Evolutionary conservation across 2,888 invertebrate species (phyloP).

Genomic region (Stenodera caucasica): DNA sequence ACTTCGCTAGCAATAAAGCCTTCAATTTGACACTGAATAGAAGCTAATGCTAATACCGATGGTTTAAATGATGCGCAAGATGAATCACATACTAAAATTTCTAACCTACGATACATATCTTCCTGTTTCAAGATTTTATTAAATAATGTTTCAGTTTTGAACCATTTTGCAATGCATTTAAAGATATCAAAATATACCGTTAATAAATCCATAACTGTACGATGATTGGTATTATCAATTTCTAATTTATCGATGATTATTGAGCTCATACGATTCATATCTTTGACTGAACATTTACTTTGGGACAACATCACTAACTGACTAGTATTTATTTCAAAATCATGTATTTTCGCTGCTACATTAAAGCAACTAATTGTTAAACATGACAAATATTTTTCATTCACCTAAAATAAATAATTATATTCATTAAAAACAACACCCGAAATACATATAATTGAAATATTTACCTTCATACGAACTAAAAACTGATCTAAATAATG

Average conservation of each 20-base stretch:
- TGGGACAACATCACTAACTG: constrained; percentile 69
- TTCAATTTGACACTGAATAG: constrained; percentile 74
- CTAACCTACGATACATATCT: constrained; percentile 60
- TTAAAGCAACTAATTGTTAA: constrained; percentile 85
- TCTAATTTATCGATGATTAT: constrained; percentile 79
- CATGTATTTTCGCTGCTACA: constrained; percentile 73
- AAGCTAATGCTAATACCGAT: constrained; percentile 75
- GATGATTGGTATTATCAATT: constrained; percentile 61
- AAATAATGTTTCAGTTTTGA: constrained; percentile 60
- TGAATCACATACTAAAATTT: constrained; percentile 75
- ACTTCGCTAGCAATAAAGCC: constrained; percentile 41
- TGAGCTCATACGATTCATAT: constrained; percentile 83
- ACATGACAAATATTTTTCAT: constrained; percentile 84
- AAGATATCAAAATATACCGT: constrained; percentile 67
- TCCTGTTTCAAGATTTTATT: constrained; percentile 54
- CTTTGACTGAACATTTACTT: constrained; percentile 82
- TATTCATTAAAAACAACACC: constrained; percentile 8
- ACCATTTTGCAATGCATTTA: constrained; percentile 59
- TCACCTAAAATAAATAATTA: constrained; percentile 54
- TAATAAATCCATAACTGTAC: constrained; percentile 68
- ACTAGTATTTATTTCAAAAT: constrained; percentile 64
- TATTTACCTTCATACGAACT: constrained; percentile 75
- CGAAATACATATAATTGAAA: constrained; percentile 1
- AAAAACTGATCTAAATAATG: constrained; percentile 74
- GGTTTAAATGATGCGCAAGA: constrained; percentile 73